These are phyloP conservation scores for Mormyrops attenuatus DNA, from an alignment of 2,797 vertebrate species.

Conservation along the genomic window DNA sequence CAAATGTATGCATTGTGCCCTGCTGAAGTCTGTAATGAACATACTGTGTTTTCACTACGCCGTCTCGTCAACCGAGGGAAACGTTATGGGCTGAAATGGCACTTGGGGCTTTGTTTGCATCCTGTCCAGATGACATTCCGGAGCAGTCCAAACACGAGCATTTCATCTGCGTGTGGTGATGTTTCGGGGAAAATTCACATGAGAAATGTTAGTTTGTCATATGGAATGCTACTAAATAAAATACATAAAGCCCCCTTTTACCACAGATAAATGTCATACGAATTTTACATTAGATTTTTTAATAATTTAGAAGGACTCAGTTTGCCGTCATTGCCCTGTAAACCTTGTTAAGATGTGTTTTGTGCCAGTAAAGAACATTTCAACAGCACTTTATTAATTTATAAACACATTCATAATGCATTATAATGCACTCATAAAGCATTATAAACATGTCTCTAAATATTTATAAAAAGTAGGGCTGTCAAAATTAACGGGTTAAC, in stretches of 20 bases:
- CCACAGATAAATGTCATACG: background rate
- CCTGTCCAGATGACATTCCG: background rate
- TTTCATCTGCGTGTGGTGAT: background rate
- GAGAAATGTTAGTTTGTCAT: background rate
- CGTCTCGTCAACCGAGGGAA: background rate
- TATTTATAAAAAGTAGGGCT: too few relatives aligned
- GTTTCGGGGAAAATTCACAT: background rate
- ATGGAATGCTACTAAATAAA: background rate
- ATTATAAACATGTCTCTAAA: background rate
- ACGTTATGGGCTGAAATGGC: background rate
- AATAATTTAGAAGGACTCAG: background rate
- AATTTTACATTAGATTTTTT: background rate
- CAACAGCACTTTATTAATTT: background rate
- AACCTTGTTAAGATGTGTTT: background rate
- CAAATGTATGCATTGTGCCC: slow-evolving; percentile 1
- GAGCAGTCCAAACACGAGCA: background rate
- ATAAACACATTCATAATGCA: background rate
- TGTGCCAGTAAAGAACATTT: background rate
- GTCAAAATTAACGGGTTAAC: too few relatives aligned
- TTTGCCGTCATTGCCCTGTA: background rate
- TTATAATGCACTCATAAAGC: background rate
- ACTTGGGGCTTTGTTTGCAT: background rate
- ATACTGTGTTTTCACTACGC: background rate
- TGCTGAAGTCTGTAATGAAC: background rate
- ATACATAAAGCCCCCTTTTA: background rate